Base-by-base conservation (phyloP, 2,113 vertebrate species). In the Isichthys henryi region DNA sequence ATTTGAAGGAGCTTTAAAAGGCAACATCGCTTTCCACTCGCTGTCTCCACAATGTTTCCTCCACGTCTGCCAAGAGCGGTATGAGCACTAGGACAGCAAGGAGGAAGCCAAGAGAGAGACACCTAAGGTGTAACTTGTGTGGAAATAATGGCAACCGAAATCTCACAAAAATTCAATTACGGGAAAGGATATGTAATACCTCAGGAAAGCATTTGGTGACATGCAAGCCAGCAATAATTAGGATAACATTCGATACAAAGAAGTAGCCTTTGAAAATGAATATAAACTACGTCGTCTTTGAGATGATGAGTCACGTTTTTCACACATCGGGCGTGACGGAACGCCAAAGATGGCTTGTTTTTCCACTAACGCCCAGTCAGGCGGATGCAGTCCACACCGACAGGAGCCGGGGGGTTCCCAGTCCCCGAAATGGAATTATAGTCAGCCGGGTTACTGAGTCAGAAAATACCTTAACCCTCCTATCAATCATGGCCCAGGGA, bases 1-100 rank as follows among this genome's bases (percentile, higher is more conserved):
- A 90, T 89, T 91, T 90, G 88, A 84, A 87, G 90, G 86, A 77
- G 91, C 89, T 92, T 90, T 91, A 90, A 92, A 91, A 90, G 84
- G 49, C 91, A 89, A 88, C 90, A 88, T 87, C 56, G 80, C 87
- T 90, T 58, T 21, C 89, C 86, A 35, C 23, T 86, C 74, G 74
- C 86, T 17, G 43, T 84, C 77, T 86, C 62, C 35, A 43, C 35
- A 31, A 53, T 80, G 74, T 87, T 80, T 87, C 31, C 86, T 80
- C 48, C 46, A 11, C 23, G 35, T 35, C n/a, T 7, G 21, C 27
- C 66, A 70, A 83, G 52, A 84, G n/a, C 13, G 88, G 45, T 31
- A 6, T 17, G 70, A 45, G 31, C 53, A 6, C 50, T 58, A 19
- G 86, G 35, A 11, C 52, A 66, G 87, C 5, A 31, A 88, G 49